Conservation (phyloP, 2,113 vertebrate genomes). For the Gasterosteus aculeatus region DNA sequence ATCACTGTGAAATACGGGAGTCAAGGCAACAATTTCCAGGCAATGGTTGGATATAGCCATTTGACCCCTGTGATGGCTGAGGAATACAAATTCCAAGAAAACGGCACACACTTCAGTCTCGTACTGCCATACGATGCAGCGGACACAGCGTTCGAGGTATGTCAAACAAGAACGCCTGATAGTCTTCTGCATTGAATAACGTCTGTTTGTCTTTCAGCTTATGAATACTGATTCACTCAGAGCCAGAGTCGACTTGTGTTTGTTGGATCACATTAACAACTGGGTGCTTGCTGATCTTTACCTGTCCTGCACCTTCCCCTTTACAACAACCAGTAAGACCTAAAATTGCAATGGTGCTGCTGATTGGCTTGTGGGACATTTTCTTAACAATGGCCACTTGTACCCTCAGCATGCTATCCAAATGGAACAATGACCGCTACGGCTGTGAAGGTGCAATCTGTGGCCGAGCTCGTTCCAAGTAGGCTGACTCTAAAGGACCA, state of each 20-base stretch:
- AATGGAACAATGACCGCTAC: constrained; percentile 78
- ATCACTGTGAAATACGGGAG: constrained; percentile 63
- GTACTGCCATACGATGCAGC: constrained; percentile 56
- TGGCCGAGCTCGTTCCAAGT: constrained; percentile 53
- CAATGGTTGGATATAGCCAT: constrained; percentile 43
- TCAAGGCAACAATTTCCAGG: constrained; percentile 59
- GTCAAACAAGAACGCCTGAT: not conserved
- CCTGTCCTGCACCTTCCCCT: constrained; percentile 77
- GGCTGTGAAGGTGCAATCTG: constrained; percentile 77
- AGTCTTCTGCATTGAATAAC: not conserved
- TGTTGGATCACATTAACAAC: constrained; percentile 56
- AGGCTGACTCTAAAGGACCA: constrained; percentile 73
- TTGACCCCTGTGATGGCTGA: constrained; percentile 48
- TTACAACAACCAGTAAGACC: constrained; percentile 65
- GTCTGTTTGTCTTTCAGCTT: constrained; percentile 30
- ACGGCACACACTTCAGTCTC: constrained; percentile 71
- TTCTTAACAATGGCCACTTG: not conserved
- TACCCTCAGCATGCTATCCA: constrained; percentile 69
- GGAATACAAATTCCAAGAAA: constrained; percentile 48
- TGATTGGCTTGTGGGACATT: not conserved
- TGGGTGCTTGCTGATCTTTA: constrained; percentile 72
- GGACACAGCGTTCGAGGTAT: constrained; percentile 67
- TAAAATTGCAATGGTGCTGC: not conserved
- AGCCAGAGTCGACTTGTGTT: constrained; percentile 65
- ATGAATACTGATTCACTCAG: constrained; percentile 52